These are phyloP conservation scores for Heliornis fulica DNA, from an alignment of 2,113 vertebrate genomes.

Conservation along the genomic window DNA sequence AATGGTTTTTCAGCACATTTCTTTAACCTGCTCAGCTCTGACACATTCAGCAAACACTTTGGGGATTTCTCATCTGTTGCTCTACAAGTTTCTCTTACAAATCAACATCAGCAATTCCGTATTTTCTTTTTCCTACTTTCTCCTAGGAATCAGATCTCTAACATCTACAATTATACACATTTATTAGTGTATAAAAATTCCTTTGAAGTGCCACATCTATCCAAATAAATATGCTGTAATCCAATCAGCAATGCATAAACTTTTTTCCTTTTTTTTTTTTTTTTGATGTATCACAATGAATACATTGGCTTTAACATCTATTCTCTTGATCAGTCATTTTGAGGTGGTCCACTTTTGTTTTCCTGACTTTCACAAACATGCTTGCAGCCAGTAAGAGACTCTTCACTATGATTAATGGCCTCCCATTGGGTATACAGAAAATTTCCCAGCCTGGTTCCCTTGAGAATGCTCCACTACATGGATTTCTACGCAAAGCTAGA, in stretches of 20 bases:
- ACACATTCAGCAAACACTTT: background rate
- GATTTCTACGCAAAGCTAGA: conserved; percentile 83
- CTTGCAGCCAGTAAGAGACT: conserved; percentile 71
- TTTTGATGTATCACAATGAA: conserved; percentile 69
- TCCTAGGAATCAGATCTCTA: background rate
- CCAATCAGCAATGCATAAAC: background rate
- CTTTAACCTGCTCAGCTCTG: background rate
- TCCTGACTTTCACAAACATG: conserved; percentile 77
- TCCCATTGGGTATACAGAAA: conserved; percentile 80
- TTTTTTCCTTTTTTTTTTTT: background rate
- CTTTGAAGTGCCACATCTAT: background rate
- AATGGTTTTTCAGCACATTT: background rate
- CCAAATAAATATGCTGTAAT: background rate
- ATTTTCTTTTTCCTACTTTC: background rate
- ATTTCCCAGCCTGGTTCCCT: conserved; percentile 81
- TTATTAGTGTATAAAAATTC: background rate
- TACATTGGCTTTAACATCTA: conserved; percentile 72
- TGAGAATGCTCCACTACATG: conserved; percentile 77
- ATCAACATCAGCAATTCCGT: background rate
- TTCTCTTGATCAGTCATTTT: conserved; percentile 73
- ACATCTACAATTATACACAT: background rate
- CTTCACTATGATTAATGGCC: conserved; percentile 80
- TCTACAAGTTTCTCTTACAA: background rate
- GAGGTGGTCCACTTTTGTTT: conserved; percentile 81
- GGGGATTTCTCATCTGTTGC: background rate